Base-by-base conservation (phyloP, 1,140 invertebrate genomes). In the Drosophila orena region DNA sequence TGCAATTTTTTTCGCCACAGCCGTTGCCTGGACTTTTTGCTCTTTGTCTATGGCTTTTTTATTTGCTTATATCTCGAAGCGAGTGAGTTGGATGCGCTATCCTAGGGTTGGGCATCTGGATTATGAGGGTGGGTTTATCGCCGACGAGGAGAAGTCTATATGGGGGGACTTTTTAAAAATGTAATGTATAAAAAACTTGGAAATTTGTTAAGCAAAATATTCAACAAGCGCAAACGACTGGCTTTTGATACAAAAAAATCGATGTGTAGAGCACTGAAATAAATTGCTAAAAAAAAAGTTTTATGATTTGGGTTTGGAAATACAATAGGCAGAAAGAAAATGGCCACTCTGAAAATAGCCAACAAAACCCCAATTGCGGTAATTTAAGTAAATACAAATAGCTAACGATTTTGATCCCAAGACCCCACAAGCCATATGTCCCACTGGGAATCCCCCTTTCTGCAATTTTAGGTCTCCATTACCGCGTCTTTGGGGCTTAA, bases 1-100 rank as follows among this genome's bases (percentile, higher is more conserved):
- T 89, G 76, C 76, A 89, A 71, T 74, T 81, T 86, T 64, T 68
- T 65, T 38, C 10, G 40, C 42, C 35, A 17, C 30, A 24, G 40
- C 61, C 38, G 47, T 37, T 37, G 64, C 60, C 40, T 34, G 35
- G 35, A n/a, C 53, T 64, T 47, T 24, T 47, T 60, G 12, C 14
- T n/a, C 62, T 37, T 49, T 22, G 43, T 46, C 66, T 70, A 40
- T 56, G 56, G 66, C 17, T 57, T 55, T 65, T 88, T 79, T 79
- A 89, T 88, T 89, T 89, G 79, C 83, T 79, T 83, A 89, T 88
- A 83, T 79, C 83, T 85, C 60, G 57, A 66, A 77, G 55, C 61
- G 71, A 76, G 56, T 53, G 61, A 74, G 61, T 42, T 50, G 59
- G 22, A 15, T 69, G 59, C 65, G 40, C 60, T 69, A 65, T 22